Evolutionary conservation across 2,113 vertebrate genomes (phyloP), one percentile per base, ranked within the genome.

Genomic region (Psilopogon haemacephalus): DNA sequence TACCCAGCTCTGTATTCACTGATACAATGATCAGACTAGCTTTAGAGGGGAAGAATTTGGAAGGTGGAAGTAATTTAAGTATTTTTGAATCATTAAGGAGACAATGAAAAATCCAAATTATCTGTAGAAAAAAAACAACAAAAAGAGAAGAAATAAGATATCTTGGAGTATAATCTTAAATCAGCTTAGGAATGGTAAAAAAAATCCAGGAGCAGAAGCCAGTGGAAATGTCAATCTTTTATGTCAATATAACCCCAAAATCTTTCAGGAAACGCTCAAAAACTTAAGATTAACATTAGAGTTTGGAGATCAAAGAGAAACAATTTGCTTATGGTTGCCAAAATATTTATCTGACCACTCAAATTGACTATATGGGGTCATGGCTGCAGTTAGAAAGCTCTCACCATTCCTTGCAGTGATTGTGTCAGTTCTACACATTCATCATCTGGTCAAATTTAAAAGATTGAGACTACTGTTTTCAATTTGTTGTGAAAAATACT

Each of bases 351-450:
- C 24, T 60, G 15, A 78, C 23, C 10, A 56, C 17, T 38, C 21
- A 5, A 9, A 44, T 6, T 38, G n/a, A 14, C 38, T 76, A 32
- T 33, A 58, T 0, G 2, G 70, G 23, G 33, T 26, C 3, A 1
- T 2, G n/a, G 4, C 3, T 50, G 37, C 15, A 59, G 15, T n/a
- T 70, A 77, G 30, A 69, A 30, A 70, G 14, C 9, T 60, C 14
- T 26, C 30, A 62, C 59, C 52, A 27, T 78, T 89, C 14, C 13
- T 24, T 3, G 2, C 27, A 63, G 4, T 23, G 8, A 73, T n/a
- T 16, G 8, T 19, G 54, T 35, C 88, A 52, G 10, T 27, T 86
- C 84, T 64, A 52, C 8, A 19, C 13, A 26, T 64, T 70, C 15
- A 48, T 23, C 8, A 59, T 52, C 40, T 64, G 19, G 50, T 14